Conservation (phyloP, 23 tunicate genomes). For the Oikopleura albicans region DNA sequence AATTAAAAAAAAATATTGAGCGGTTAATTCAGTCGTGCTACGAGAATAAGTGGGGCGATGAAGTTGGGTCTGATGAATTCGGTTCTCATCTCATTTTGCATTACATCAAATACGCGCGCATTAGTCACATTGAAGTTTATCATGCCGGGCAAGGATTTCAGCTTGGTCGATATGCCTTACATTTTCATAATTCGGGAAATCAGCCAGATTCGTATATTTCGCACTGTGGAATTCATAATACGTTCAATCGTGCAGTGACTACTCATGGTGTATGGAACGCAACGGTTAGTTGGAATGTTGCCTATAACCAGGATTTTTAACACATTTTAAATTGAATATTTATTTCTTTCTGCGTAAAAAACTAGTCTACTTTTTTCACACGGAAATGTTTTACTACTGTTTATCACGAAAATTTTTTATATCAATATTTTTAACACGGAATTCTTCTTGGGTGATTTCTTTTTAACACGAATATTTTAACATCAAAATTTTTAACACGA, state of each 20-base stretch:
- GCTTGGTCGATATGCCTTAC: conserved; percentile 67
- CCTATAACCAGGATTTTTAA: no score
- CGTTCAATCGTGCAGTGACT: conserved; percentile 76
- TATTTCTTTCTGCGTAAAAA: no score
- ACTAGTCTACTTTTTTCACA: no score
- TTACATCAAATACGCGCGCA: conserved; percentile 32
- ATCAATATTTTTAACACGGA: no score
- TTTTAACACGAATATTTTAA: no score
- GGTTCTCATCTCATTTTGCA: conserved; percentile 69
- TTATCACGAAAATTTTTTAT: no score
- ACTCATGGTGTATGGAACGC: conserved; percentile 68
- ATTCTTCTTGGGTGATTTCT: no score
- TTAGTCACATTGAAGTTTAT: conserved; percentile 40
- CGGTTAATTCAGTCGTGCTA: no score
- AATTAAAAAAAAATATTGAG: no score
- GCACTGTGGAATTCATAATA: conserved; percentile 43
- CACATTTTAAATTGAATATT: no score
- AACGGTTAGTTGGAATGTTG: conserved; percentile 47
- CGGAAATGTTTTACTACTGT: no score
- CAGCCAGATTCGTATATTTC: conserved; percentile 33
- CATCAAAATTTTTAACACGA: no score
- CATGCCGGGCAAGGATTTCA: conserved; percentile 80
- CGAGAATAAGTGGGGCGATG: conserved; percentile 77
- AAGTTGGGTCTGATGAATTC: conserved; percentile 63
- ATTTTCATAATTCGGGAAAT: conserved; percentile 73